These are phyloP conservation scores for Maniola hyperantus DNA, from an alignment of 2,888 invertebrate genomes.

Conservation along the genomic window DNA sequence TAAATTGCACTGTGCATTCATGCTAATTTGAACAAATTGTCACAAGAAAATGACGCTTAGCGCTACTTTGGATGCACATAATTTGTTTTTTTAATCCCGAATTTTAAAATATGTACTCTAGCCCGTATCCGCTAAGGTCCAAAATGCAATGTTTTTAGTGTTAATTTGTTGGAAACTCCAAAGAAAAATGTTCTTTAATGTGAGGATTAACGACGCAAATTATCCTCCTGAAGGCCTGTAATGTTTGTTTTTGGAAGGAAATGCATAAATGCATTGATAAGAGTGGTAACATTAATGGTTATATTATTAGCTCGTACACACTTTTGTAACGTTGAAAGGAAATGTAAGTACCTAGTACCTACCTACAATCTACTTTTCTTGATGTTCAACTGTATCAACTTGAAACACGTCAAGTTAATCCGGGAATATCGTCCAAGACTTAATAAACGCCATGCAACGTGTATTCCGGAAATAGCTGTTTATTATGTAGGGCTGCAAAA, in stretches of 20 bases:
- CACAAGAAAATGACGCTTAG: conserved; percentile 17
- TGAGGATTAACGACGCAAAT: conserved; percentile 31
- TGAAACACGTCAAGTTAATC: not conserved
- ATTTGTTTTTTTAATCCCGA: conserved; percentile 31
- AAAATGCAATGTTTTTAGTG: conserved; percentile 16
- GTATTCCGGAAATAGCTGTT: too few relatives aligned
- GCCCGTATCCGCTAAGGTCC: not conserved
- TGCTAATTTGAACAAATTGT: conserved; percentile 19
- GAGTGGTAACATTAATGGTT: conserved; percentile 25
- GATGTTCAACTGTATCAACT: not conserved
- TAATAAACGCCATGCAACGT: too few relatives aligned
- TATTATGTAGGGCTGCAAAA: too few relatives aligned
- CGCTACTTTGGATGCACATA: conserved; percentile 27
- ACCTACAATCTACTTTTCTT: not conserved
- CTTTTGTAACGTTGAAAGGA: not conserved
- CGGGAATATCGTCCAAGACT: too few relatives aligned
- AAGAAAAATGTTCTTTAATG: conserved; percentile 29
- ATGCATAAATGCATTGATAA: conserved; percentile 33
- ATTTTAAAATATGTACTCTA: conserved; percentile 26
- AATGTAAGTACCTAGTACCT: too few relatives aligned
- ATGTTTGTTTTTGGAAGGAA: conserved; percentile 33
- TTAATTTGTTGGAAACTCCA: conserved; percentile 11
- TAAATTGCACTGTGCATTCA: not conserved
- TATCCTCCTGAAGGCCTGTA: conserved; percentile 23
- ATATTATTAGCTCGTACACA: not conserved